Conservation (phyloP, 2,113 vertebrate species). For the Seriola dumerili region DNA sequence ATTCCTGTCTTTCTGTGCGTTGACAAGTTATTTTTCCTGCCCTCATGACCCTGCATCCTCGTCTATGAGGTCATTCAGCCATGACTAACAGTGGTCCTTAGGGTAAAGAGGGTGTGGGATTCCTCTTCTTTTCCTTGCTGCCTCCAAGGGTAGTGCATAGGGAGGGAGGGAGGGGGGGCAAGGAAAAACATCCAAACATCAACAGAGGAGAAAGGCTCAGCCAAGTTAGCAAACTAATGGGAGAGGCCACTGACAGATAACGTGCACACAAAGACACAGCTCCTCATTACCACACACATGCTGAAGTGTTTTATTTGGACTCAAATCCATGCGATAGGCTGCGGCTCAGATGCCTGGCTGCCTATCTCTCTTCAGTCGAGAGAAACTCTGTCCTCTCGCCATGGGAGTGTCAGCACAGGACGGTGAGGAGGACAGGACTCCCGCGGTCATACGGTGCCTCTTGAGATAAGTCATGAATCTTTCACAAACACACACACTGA, state of each 20-base stretch:
- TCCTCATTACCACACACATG: constrained; percentile 68
- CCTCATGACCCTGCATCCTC: constrained; percentile 55
- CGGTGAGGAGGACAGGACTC: constrained; percentile 58
- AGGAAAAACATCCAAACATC: constrained; percentile 68
- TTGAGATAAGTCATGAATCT: constrained; percentile 67
- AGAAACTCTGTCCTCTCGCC: constrained; percentile 14
- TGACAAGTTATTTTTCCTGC: constrained; percentile 52
- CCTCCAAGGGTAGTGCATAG: constrained; percentile 19
- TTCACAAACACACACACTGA: constrained; percentile 29
- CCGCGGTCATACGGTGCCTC: constrained; percentile 58
- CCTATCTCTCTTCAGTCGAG: constrained; percentile 32
- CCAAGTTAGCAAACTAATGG: constrained; percentile 62
- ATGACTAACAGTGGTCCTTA: constrained; percentile 57
- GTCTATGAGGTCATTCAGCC: constrained; percentile 58
- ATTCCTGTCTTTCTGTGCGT: constrained; percentile 36
- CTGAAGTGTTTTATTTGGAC: constrained; percentile 71
- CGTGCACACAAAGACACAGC: constrained; percentile 37
- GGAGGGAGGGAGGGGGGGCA: not conserved
- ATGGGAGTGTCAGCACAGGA: constrained; percentile 43
- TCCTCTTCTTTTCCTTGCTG: constrained; percentile 27
- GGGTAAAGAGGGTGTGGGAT: constrained; percentile 57
- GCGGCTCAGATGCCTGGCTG: constrained; percentile 26
- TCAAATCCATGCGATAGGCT: constrained; percentile 25
- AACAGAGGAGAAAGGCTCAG: constrained; percentile 45
- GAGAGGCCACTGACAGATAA: constrained; percentile 66